A percentile compares a stretch with the other conserved stretches of the same genome.
These are phyloP conservation scores for cattle (Bos taurus) DNA, from an alignment of 2,113 vertebrate genomes.

Conservation along the genomic window DNA sequence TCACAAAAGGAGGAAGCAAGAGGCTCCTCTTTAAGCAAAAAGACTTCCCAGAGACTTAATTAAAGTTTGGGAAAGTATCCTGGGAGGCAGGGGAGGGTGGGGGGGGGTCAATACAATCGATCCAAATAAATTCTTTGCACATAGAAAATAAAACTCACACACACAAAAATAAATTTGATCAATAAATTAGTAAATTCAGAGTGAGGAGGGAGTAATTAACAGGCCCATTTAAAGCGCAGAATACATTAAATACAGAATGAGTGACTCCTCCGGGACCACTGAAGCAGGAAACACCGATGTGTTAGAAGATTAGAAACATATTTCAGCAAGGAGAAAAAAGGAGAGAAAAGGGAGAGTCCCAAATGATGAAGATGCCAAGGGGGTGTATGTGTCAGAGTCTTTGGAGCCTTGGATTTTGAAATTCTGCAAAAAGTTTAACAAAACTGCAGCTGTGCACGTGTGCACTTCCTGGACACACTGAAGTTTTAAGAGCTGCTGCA, in stretches of 20 bases:
- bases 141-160: constrained; percentile 74
- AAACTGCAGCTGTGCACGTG: neutral
- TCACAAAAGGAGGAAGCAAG: constrained; percentile 24
- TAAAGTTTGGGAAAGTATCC: constrained; percentile 71
- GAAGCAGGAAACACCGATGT: constrained; percentile 66
- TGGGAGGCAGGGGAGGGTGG: neutral
- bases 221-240: constrained; percentile 62
- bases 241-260: constrained; percentile 74
- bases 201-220: constrained; percentile 74
- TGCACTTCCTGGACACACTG: neutral
- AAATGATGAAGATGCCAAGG: constrained; percentile 31
- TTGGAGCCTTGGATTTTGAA: neutral
- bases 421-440: constrained; percentile 3
- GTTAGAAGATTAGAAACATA: constrained; percentile 72
- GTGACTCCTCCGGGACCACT: constrained; percentile 58
- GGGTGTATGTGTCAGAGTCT: neutral
- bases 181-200: constrained; percentile 77
- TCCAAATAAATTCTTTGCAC: constrained; percentile 75
- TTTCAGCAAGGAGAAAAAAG: constrained; percentile 66
- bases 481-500: neutral
- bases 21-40: constrained; percentile 46
- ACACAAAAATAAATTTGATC: constrained; percentile 75
- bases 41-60: constrained; percentile 71
- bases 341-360: constrained; percentile 20
- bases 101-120: constrained; percentile 67